Evolutionary conservation across 2,888 invertebrate species (phyloP), one percentile per base, ranked within the genome.

Genomic region (Osedax fenrisi): DNA sequence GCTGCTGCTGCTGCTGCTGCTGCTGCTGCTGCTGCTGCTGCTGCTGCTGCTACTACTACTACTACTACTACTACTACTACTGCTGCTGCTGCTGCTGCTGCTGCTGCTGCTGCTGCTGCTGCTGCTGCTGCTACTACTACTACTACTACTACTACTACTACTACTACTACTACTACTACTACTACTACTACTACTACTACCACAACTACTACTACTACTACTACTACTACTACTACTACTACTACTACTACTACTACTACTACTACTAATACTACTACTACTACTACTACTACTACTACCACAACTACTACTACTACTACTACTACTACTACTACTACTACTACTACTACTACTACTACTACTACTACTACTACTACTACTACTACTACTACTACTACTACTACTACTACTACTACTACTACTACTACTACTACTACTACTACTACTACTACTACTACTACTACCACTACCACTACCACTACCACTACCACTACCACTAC

Each of bases 161-260:
- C 74, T 74, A 26, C 74, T 74, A 27, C 74, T 74, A 27, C 72
- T 74, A 73, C 56, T 74, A 73, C 74, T 74, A 73, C 74, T 74
- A 73, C 74, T 41, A 41, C 41, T 41, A 41, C 41, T 41, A 41
- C 41, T 41, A 41, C 41, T 41, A 41, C 41, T 41, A 41, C 41
- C 17, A 41, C 41, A 10, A 41, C 41, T 41, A 41, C 41, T 41
- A 41, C 41, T 10, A 41, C n/a, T n/a, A n/a, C 62, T 72, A 66
- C 64, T 74, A 73, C 75, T 74, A 73, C 74, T 74, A 73, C 74
- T 74, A 73, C 74, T 74, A 73, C 74, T 75, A 73, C 74, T 74
- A 73, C 74, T 74, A 73, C 74, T 74, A 27, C 74, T 74, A 73
- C 74, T 74, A 73, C 74, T 74, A 73, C 74, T 74, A 73, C 74